Evolutionary conservation across 2,797 vertebrate species (phyloP).

Genomic region (Sebastolobus alascanus): DNA sequence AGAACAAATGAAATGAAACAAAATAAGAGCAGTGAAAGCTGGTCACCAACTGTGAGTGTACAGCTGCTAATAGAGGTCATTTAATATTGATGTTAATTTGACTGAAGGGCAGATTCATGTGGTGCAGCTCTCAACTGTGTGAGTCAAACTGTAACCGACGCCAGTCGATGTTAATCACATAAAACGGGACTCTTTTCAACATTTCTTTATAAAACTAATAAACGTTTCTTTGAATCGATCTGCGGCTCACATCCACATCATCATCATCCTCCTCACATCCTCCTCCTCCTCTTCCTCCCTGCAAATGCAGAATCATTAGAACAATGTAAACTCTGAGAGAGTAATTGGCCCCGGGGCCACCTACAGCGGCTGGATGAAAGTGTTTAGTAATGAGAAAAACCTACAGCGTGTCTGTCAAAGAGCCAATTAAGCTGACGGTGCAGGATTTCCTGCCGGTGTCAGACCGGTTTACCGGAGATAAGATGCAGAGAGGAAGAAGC

Average conservation of each 20-base stretch:
- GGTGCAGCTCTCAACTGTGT: background rate
- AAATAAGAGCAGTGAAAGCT: background rate
- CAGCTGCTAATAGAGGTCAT: background rate
- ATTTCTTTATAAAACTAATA: background rate
- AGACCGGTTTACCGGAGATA: slow-evolving; percentile 28
- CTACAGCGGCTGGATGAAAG: slow-evolving; percentile 47
- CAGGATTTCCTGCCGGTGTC: slow-evolving; percentile 34
- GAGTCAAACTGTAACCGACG: background rate
- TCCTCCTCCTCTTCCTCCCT: background rate
- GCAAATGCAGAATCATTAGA: slow-evolving; percentile 53
- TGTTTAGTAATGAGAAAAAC: slow-evolving; percentile 57
- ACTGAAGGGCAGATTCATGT: background rate
- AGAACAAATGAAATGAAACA: background rate
- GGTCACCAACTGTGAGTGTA: background rate
- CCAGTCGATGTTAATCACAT: background rate
- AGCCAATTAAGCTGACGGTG: slow-evolving; percentile 74
- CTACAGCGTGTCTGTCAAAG: slow-evolving; percentile 60
- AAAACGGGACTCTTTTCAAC: background rate
- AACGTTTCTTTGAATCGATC: background rate
- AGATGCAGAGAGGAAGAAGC: slow-evolving; percentile 18
- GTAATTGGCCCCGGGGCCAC: slow-evolving; percentile 63
- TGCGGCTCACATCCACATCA: too few species aligned
- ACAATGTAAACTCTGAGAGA: slow-evolving; percentile 41
- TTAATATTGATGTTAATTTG: slow-evolving; percentile 1
- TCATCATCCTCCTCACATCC: slow-evolving; percentile 17